Percentiles rank a stretch among this genome's conserved stretches.
Conservation (phyloP, 2,797 vertebrate species). For the Hylomyscus alleni region DNA sequence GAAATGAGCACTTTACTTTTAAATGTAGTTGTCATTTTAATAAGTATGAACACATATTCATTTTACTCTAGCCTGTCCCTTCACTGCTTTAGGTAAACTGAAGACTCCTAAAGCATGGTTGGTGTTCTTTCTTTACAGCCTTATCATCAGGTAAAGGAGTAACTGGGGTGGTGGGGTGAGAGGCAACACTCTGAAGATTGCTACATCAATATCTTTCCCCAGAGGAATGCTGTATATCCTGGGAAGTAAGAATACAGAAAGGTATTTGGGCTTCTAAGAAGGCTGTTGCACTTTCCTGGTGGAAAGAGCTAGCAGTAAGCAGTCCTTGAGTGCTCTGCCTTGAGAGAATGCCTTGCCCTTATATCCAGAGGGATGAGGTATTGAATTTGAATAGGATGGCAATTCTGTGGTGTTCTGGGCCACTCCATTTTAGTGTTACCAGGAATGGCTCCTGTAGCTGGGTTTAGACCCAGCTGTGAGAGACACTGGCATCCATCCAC, state of each 20-base stretch:
- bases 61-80: background rate
- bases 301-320: conserved; percentile 34
- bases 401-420: background rate
- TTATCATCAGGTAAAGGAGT: background rate
- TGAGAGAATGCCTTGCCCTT: conserved; percentile 40
- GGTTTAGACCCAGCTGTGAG: conserved; percentile 70
- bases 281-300: conserved; percentile 46
- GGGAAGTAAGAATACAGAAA: conserved; percentile 53
- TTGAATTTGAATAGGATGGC: conserved; percentile 58
- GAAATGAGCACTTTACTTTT: conserved; percentile 67
- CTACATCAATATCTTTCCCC: conserved; percentile 1
- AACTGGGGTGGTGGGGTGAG: background rate
- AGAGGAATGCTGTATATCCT: conserved; percentile 38
- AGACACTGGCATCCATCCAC: conserved; percentile 64
- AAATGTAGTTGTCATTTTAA: conserved; percentile 56
- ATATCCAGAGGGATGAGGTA: conserved; percentile 9
- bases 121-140: conserved; percentile 40
- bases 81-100: conserved; percentile 22
- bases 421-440: conserved; percentile 26
- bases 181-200: background rate
- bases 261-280: conserved; percentile 52
- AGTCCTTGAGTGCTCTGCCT: conserved; percentile 4
- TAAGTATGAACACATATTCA: conserved; percentile 47
- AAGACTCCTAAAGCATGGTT: conserved; percentile 13
- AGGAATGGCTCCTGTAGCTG: conserved; percentile 39